Percentiles rank a stretch among this genome's conserved stretches.
Evolutionary conservation across 2,797 vertebrate genomes (phyloP).

Genomic region (Sebastes vulpes): DNA sequence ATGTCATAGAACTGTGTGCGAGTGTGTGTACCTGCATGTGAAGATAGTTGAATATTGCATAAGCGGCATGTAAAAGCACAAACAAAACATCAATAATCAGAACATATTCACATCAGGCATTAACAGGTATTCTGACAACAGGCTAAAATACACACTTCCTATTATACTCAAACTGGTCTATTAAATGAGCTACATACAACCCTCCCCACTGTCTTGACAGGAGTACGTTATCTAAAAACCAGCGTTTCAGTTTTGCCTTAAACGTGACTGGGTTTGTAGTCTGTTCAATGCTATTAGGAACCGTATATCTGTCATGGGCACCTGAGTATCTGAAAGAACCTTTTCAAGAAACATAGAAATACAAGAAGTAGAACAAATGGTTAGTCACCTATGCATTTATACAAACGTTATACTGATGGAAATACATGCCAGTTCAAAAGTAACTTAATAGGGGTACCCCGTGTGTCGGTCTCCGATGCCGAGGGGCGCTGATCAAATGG

Average conservation of each 20-base stretch:
- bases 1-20: neutral
- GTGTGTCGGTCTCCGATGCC: neutral
- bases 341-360: neutral
- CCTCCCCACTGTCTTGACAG: neutral
- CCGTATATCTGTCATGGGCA: neutral
- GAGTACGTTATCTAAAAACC: too few relatives aligned
- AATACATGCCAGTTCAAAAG: neutral
- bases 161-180: neutral
- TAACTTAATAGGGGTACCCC: neutral
- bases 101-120: neutral
- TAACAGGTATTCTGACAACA: neutral
- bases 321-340: neutral
- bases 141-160: neutral
- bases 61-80: neutral
- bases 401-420: neutral
- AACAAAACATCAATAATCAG: too few relatives aligned
- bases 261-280: neutral
- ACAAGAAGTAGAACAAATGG: neutral
- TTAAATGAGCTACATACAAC: neutral
- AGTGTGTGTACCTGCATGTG: neutral
- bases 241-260: neutral
- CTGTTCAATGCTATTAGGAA: neutral
- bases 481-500: neutral
- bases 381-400: neutral
- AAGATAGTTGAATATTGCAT: neutral